Base-by-base conservation (phyloP, 2,113 vertebrate species). In the Ageneiosus marmoratus region DNA sequence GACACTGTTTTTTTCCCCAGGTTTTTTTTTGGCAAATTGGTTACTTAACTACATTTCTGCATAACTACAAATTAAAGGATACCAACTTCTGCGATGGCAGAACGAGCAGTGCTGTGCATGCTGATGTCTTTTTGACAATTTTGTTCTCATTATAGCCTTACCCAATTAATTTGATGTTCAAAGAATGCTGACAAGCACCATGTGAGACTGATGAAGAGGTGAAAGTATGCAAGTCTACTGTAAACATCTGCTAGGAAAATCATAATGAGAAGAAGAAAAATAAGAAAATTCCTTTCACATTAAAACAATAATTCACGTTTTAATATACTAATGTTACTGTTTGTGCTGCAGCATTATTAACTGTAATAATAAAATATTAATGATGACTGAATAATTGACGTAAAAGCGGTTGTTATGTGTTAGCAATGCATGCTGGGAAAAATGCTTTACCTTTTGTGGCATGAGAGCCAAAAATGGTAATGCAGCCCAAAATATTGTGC, bases 401-500 rank as follows among this genome's bases (percentile, higher is more conserved):
- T 78, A 77, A 85, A 41, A 62, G 58, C 44, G 53, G 56, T 62
- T 56, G 53, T 79, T 85, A 73, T 50, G 18, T 34, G 18, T 82
- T 29, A 62, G 48, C 27, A 24, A 22, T 48, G n/a, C 41, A 63
- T 67, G 20, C 79, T 55, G 58, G 72, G 46, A 84, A 16, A 46
- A 29, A 41, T 37, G 46, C 32, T 24, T 34, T 34, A 34, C 63
- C 24, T 15, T 51, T 37, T 34, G 12, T 34, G 48, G 48, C 32
- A 22, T 69, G 29, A 60, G 32, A 48, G 34, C 8, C 70, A 84
- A 34, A 44, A 87, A 44, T 82, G 84, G 87, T 85, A 89, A 89
- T 86, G 87, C 88, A 85, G 79, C 51, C 10, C 46, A 1, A 81
- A 88, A 85, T 86, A 91, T 89, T 12, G 2, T 41, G 37, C 3